A percentile compares a stretch with the other conserved stretches of the same genome.
Conservation (phyloP, 2,797 vertebrate species). For the Geotrypetes seraphini region DNA sequence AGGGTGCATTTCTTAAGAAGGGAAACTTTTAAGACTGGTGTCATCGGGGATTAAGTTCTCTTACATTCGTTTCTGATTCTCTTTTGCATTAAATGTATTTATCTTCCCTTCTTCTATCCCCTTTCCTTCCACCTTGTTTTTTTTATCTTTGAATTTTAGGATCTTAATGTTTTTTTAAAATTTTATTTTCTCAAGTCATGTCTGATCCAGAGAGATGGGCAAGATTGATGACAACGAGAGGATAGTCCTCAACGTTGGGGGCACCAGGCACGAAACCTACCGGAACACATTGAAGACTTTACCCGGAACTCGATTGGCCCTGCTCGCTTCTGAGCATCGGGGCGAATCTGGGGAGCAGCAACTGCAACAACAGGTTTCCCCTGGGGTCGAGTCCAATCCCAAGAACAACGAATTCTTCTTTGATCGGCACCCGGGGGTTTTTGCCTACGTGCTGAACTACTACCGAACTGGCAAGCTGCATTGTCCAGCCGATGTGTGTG, state of each 20-base stretch:
- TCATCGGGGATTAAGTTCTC: too few relatives aligned
- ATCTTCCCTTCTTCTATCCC: too few relatives aligned
- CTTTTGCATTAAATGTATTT: too few relatives aligned
- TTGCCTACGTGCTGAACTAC: conserved; percentile 88
- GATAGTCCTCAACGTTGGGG: conserved; percentile 95
- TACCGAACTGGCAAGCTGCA: conserved; percentile 93
- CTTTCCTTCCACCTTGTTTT: not conserved
- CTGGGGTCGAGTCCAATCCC: conserved; percentile 21
- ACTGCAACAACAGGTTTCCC: conserved; percentile 33
- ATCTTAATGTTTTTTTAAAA: too few relatives aligned
- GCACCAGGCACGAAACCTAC: conserved; percentile 90
- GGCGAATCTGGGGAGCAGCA: conserved; percentile 63
- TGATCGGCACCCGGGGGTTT: conserved; percentile 89
- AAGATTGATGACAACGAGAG: conserved; percentile 91
- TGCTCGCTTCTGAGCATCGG: conserved; percentile 78
- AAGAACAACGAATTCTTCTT: conserved; percentile 85
- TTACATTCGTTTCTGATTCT: too few relatives aligned
- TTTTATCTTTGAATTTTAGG: not conserved
- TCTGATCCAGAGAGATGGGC: conserved; percentile 84
- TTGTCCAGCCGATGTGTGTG: conserved; percentile 92
- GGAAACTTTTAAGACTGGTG: too few relatives aligned
- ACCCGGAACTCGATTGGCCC: conserved; percentile 84
- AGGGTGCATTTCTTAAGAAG: too few relatives aligned
- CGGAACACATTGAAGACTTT: conserved; percentile 83
- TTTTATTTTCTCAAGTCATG: too few relatives aligned